Conservation (phyloP, 1,140 invertebrate genomes). For the Babylonia areolata region DNA sequence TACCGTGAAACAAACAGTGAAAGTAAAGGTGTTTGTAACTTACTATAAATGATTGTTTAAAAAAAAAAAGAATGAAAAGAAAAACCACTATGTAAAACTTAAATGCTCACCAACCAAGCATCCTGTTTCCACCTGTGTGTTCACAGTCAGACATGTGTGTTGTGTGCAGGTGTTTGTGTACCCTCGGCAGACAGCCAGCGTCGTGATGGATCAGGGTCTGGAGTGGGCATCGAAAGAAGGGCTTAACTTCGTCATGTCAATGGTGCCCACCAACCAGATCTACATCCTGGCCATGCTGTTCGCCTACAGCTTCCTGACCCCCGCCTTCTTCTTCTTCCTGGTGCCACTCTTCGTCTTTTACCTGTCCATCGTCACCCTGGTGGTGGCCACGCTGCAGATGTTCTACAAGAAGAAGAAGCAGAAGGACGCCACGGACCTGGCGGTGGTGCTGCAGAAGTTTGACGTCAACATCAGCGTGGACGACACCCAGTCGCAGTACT, state of each 20-base stretch:
- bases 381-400: slow-evolving; percentile 87
- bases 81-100: too few species aligned
- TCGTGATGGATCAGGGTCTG: slow-evolving; percentile 86
- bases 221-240: slow-evolving; percentile 89
- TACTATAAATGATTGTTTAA: too few species aligned
- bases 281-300: slow-evolving; percentile 81
- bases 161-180: slow-evolving; percentile 57
- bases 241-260: slow-evolving; percentile 85
- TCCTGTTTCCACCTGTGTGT: too few species aligned
- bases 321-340: slow-evolving; percentile 82
- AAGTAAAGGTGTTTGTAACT: too few species aligned
- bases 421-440: slow-evolving; percentile 59
- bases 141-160: too few species aligned
- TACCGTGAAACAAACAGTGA: too few species aligned
- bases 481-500: slow-evolving; percentile 87
- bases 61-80: too few species aligned
- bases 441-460: slow-evolving; percentile 64
- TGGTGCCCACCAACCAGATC: slow-evolving; percentile 85
- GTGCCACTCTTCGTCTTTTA: slow-evolving; percentile 85
- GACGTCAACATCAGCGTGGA: slow-evolving; percentile 79
- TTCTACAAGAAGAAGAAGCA: slow-evolving; percentile 71
- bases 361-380: slow-evolving; percentile 83
- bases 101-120: too few species aligned
- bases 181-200: slow-evolving; percentile 79
- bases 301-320: slow-evolving; percentile 82